Base-by-base conservation (phyloP, 2,113 vertebrate genomes). In the Morone saxatilis region DNA sequence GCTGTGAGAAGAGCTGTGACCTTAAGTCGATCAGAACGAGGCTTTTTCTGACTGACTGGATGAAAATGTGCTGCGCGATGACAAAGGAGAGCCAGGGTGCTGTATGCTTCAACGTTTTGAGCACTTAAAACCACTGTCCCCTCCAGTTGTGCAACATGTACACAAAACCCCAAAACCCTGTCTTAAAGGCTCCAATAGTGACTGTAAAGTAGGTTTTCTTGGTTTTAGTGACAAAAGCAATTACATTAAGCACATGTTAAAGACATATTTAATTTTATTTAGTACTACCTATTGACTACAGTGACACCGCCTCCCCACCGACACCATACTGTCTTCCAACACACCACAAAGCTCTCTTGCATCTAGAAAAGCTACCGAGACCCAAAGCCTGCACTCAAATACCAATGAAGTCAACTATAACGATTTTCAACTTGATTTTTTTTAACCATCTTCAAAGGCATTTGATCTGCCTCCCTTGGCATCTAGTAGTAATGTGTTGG, bases 391-490 rank as follows among this genome's bases (percentile, higher is more conserved):
- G 90, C 80, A 86, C 86, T 80, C 76, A 80, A 88, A 90, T 88
- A 88, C 80, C 83, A 77, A 83, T 80, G 56, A 92, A 87, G 86
- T 80, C 83, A 87, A 91, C 83, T 76, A 43, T 85, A 91, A 94
- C 51, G 90, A 92, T 91, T 94, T 93, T 92, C 66, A 80, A 83
- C 76, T 78, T 71, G 59, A 85, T 67, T 87, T 81, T 85, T 88
- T 86, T 86, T 80, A 76, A 77, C 54, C 62, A 47, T 90, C 91
- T 94, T 94, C 92, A 94, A 94, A 94, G 90, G 91, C 61, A 91
- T 94, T 90, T 93, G 92, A 94, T 92, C 88, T 87, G 88, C 69
- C 87, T 93, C 92, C 91, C 86, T 88, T 87, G 88, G 87, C 84
- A 91, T 92, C 88, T 77, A 73, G 87, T 89, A 82, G 91, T 79